These are phyloP conservation scores for Asarcornis scutulata DNA, from an alignment of 2,113 vertebrate species.

Conservation along the genomic window DNA sequence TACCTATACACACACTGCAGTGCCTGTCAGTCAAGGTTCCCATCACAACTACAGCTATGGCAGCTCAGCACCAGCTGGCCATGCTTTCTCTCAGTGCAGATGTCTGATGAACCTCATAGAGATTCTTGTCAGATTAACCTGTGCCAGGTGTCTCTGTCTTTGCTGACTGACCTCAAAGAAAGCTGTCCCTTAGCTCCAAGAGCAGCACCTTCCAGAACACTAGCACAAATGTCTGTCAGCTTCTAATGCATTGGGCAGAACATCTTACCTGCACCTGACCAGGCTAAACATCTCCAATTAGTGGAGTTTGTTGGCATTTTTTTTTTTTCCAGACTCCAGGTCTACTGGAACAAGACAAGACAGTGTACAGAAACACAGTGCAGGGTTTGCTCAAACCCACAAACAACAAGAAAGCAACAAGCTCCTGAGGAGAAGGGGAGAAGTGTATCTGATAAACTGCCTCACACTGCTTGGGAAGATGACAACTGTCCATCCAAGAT, in stretches of 20 bases:
- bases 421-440: not conserved
- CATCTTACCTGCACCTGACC: conserved; percentile 6
- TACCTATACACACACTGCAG: not conserved
- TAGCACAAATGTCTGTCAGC: not conserved
- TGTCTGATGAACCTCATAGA: not conserved
- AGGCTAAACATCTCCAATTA: not conserved
- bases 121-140: not conserved
- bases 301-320: not conserved
- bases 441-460: conserved; percentile 24
- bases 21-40: not conserved
- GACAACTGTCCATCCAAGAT: conserved; percentile 2
- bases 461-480: conserved; percentile 22
- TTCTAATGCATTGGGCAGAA: not conserved
- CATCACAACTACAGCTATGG: not conserved
- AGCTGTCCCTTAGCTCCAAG: not conserved
- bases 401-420: conserved; percentile 48
- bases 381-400: conserved; percentile 55
- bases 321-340: not conserved
- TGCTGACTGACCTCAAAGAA: not conserved
- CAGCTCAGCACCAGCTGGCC: not conserved
- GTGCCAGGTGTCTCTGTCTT: not conserved
- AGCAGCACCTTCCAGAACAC: not conserved
- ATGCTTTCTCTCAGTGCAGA: not conserved
- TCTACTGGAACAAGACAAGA: conserved; percentile 47
- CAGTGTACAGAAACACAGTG: conserved; percentile 58